A percentile compares a stretch with the other conserved stretches of the same genome.
Conservation (phyloP, 2,113 vertebrate genomes). For the Tyto alba region DNA sequence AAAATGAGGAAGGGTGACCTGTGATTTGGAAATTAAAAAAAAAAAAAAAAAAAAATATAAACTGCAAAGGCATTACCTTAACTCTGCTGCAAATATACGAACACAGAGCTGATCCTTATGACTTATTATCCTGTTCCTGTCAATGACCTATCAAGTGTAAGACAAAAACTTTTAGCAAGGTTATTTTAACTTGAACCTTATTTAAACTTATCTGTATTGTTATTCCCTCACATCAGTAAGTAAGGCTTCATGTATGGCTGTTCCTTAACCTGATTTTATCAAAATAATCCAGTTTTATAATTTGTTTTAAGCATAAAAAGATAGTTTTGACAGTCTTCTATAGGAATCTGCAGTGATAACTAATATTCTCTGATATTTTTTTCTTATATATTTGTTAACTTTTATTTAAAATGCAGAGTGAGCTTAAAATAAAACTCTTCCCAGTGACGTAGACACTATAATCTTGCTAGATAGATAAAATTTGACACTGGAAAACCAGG, state of each 20-base stretch:
- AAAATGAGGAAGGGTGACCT: neutral
- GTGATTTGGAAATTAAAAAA: neutral
- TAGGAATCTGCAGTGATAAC: neutral
- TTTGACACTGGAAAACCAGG: neutral
- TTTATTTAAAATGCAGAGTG: neutral
- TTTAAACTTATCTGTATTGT: neutral
- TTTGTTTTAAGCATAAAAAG: neutral
- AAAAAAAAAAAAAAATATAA: neutral
- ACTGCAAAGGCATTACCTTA: neutral
- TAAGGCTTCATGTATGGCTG: neutral
- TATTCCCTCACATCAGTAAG: neutral
- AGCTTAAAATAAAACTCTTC: neutral
- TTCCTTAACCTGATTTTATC: neutral
- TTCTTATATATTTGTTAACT: neutral
- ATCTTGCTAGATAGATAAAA: neutral
- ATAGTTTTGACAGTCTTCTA: neutral
- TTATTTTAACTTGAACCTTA: neutral
- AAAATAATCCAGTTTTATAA: neutral
- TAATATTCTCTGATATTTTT: neutral
- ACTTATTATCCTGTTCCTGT: neutral
- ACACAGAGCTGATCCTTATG: neutral
- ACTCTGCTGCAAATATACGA: neutral
- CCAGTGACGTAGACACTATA: accelerated
- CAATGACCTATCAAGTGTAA: neutral
- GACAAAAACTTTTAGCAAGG: neutral